Base-by-base conservation (phyloP, 2,797 vertebrate species). In the Buceros bicornis region DNA sequence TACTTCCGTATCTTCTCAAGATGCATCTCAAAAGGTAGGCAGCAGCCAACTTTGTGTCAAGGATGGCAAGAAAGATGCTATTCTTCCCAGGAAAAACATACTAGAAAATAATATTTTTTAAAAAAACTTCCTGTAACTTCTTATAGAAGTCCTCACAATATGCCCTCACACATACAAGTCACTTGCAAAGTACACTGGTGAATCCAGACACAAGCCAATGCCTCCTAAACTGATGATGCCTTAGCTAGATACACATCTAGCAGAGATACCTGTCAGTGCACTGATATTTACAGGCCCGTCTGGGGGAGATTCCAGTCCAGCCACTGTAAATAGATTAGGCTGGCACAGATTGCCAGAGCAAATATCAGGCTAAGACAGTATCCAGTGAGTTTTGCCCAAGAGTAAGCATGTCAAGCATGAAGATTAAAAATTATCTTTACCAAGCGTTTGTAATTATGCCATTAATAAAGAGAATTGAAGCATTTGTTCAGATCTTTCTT, bases 101-200 rank as follows among this genome's bases (percentile, higher is more conserved):
- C 11, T 22, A 62, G 19, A 13, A 69, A 53, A 31, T 22, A 47
- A 5, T 10, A 4, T 48, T 45, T n/a, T 50, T 65, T 83, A 54
- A 16, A 2, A 42, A 43, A 64, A 5, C 7, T 29, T 22, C 9
- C 58, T 37, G 1, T 64, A 70, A 26, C 19, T 53, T 48, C 22
- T 45, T 48, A 42, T 10, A 66, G 24, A 25, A 54, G 8, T 3
- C 17, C 48, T 48, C 42, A 19, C 13, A 16, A 48, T 1, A 11
- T 6, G 40, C 24, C 5, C 35, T 25, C 58, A 62, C 54, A 25
- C 6, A 19, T 16, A 53, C 5, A 66, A 53, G 17, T 2, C 1
- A 14, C 8, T 70, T 57, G 26, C 37, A 15, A 43, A 15, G 6
- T 1, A 0, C 10, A 31, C 20, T 37, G 6, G 3, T 5, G 22